phyloP scores from a whole-genome alignment of 2,888 invertebrate species.

The Sisyra terminalis region DNA sequence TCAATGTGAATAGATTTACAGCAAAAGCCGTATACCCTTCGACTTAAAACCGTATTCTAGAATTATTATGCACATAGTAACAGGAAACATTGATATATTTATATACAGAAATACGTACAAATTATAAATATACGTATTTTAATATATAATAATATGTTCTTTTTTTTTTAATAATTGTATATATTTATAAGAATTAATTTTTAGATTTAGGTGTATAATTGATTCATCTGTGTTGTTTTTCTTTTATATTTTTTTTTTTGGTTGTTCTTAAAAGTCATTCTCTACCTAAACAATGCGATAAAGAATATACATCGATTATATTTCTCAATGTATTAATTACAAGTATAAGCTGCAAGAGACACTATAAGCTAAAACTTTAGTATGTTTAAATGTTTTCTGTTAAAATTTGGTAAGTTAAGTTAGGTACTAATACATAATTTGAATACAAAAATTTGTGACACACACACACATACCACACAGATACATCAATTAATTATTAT shows the following conservation, averaged over 20 bases:
- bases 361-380: conserved; percentile 7
- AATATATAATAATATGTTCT: conserved; percentile 2
- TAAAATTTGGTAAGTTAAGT: too few species aligned
- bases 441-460: not conserved
- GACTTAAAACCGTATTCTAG: conserved; percentile 2
- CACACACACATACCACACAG: not conserved
- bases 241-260: not conserved
- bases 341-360: conserved; percentile 6
- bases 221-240: conserved; percentile 2
- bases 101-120: conserved; percentile 8
- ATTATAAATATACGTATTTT: conserved; percentile 10
- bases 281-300: conserved; percentile 5
- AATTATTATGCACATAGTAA: conserved; percentile 25
- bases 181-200: too few species aligned
- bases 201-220: too few species aligned
- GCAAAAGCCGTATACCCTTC: not conserved
- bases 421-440: too few species aligned
- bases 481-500: not conserved
- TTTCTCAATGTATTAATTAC: conserved; percentile 4
- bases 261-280: conserved; percentile 1
- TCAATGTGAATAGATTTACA: not conserved
- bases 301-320: conserved; percentile 4
- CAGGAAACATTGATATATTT: conserved; percentile 31
- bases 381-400: not conserved
- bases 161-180: not conserved